These are phyloP conservation scores for Engystomops pustulosus DNA, from an alignment of 2,113 vertebrate genomes.

Conservation along the genomic window DNA sequence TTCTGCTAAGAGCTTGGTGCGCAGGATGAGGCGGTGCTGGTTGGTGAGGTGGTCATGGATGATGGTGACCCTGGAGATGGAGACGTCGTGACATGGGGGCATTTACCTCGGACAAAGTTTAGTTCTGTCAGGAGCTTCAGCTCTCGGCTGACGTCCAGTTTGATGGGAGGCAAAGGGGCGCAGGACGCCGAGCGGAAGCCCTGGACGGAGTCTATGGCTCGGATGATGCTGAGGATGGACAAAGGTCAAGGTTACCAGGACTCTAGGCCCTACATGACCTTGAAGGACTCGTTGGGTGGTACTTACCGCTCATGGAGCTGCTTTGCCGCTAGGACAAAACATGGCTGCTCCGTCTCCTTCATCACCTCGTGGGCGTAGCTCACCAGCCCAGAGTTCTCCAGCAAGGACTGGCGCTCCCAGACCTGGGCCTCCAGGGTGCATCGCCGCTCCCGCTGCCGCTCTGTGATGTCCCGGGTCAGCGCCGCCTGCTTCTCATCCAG, in stretches of 20 bases:
- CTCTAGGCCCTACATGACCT: no score
- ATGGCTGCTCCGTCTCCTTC: constrained; percentile 91
- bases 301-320: constrained; percentile 88
- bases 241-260: fast-evolving
- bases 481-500: constrained; percentile 84
- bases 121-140: constrained; percentile 83
- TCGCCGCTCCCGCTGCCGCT: constrained; percentile 77
- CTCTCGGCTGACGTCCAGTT: constrained; percentile 87
- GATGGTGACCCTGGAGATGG: no score
- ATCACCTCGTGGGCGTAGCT: constrained; percentile 93
- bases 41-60: no score
- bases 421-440: constrained; percentile 82
- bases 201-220: constrained; percentile 89
- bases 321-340: constrained; percentile 93
- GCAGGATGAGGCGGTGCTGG: no score
- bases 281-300: no score
- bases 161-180: constrained; percentile 87
- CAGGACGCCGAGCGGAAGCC: constrained; percentile 83
- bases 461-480: constrained; percentile 83
- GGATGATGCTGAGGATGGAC: constrained; percentile 77
- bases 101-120: constrained; percentile 86
- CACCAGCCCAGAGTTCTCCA: constrained; percentile 90
- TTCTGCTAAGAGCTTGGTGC: no score
- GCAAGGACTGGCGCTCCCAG: constrained; percentile 83
- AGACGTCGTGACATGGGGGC: no score